Percentiles rank a stretch among this genome's conserved stretches.
Evolutionary conservation across 2,888 invertebrate genomes (phyloP).

Genomic region (Piscicola geometra): DNA sequence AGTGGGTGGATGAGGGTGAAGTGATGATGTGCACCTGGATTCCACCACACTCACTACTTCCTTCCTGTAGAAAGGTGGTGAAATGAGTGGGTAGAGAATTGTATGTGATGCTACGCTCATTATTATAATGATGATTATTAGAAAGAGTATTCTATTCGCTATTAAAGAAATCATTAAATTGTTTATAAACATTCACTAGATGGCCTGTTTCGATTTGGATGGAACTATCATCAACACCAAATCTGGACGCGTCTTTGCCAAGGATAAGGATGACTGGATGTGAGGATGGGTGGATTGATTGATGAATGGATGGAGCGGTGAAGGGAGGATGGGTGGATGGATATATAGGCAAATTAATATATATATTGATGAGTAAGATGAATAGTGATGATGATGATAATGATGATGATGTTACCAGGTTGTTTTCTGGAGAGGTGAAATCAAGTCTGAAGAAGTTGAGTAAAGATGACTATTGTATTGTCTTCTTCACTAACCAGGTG

Average conservation of each 20-base stretch:
- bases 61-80: neutral
- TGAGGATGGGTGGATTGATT: constrained; percentile 34
- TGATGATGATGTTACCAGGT: constrained; percentile 48
- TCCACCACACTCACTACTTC: neutral
- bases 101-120: too few species aligned
- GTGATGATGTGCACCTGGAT: neutral
- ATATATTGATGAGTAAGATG: too few species aligned
- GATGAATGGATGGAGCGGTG: too few species aligned
- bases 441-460: constrained; percentile 49
- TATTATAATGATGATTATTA: too few species aligned
- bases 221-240: constrained; percentile 53
- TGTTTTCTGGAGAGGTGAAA: constrained; percentile 51
- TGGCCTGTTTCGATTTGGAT: constrained; percentile 55
- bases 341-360: too few species aligned
- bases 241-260: constrained; percentile 53
- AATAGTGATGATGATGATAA: constrained; percentile 26
- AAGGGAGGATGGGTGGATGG: too few species aligned
- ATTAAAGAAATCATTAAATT: too few species aligned
- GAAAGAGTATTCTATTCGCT: too few species aligned
- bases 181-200: too few species aligned
- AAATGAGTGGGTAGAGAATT: too few species aligned
- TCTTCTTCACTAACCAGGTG: constrained; percentile 55
- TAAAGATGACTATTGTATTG: constrained; percentile 49
- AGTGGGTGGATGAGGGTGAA: constrained; percentile 8
- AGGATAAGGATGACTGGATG: constrained; percentile 52